Evolutionary conservation across 2,113 vertebrate species (phyloP), one percentile per base, ranked within the genome.

Genomic region (Notiomystis cincta): DNA sequence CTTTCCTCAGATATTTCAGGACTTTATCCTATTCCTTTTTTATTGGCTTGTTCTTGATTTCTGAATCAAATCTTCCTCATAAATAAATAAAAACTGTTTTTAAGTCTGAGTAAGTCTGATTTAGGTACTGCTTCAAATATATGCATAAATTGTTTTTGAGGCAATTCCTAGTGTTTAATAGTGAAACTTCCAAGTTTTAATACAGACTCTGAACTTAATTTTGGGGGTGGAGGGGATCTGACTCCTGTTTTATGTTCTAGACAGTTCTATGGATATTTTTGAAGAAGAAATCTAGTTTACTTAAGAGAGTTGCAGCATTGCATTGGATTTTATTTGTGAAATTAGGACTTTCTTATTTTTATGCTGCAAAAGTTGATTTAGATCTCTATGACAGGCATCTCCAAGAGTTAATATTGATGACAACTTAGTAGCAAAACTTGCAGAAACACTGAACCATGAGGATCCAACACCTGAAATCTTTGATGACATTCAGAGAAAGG

Each of bases 401-500:
- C 99, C 99, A 9, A 98, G 99, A 98, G 99, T 99, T 89, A 98
- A 98, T 95, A 99, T 99, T 91, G 99, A 99, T 91, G 99, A 99
- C 95, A 97, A 95, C 54, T 98, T 98, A 42, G 98, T 99, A 88
- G 97, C 95, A 94, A 98, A 98, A 92, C 98, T 99, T 89, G 98
- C 98, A 92, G 99, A 99, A 96, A 99, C 98, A 82, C 98, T 99
- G 84, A 99, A 98, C 98, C 99, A 98, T 84, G 99, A 99, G 58
- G 99, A 99, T 96, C 99, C 99, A 94, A 99, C 99, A 6, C 99
- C 99, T 8, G 99, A 99, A 96, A 99, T 99, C 92, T 99, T 99
- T 96, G 99, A 99, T 98, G 99, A 99, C 82, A 98, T 99, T 98
- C 99, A 99, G 97, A 99, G 98, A 98, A 99, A 99, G 98, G 99